These are phyloP conservation scores for Aricia artaxerxes DNA, from an alignment of 2,888 invertebrate genomes.

Conservation along the genomic window DNA sequence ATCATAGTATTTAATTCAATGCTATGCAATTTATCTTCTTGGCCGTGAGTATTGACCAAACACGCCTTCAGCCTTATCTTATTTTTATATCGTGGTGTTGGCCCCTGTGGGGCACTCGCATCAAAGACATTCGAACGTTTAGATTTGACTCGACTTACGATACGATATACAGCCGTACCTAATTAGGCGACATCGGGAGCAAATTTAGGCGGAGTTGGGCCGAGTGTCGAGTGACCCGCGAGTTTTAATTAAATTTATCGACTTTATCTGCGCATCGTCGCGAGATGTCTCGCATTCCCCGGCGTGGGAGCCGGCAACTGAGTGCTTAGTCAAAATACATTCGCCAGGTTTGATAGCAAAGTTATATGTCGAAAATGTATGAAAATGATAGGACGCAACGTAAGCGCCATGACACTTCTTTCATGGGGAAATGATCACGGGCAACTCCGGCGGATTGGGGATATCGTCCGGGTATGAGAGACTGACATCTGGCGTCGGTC, in stretches of 20 bases:
- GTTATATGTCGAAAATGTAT: too few species aligned
- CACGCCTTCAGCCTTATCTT: too few species aligned
- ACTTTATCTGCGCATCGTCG: constrained; percentile 55
- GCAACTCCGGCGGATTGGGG: too few species aligned
- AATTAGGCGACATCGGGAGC: constrained; percentile 63
- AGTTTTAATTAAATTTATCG: constrained; percentile 77
- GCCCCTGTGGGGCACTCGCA: not conserved
- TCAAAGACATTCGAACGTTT: not conserved
- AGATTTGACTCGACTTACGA: not conserved
- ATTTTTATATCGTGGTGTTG: not conserved
- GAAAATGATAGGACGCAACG: too few species aligned
- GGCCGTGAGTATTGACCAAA: too few species aligned
- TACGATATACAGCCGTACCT: constrained; percentile 51
- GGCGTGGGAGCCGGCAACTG: constrained; percentile 48
- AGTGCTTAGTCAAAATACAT: not conserved
- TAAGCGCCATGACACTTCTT: too few species aligned
- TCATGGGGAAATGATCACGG: too few species aligned
- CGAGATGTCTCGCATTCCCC: constrained; percentile 26
- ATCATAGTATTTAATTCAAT: too few species aligned
- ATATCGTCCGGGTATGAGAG: too few species aligned
- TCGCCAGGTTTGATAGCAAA: not conserved
- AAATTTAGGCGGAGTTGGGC: constrained; percentile 58
- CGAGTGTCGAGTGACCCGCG: constrained; percentile 42
- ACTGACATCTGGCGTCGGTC: too few species aligned
- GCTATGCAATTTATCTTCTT: too few species aligned